Evolutionary conservation across 1,140 invertebrate genomes (phyloP), one percentile per base, ranked within the genome.

Genomic region (Hesperophylax magnus): DNA sequence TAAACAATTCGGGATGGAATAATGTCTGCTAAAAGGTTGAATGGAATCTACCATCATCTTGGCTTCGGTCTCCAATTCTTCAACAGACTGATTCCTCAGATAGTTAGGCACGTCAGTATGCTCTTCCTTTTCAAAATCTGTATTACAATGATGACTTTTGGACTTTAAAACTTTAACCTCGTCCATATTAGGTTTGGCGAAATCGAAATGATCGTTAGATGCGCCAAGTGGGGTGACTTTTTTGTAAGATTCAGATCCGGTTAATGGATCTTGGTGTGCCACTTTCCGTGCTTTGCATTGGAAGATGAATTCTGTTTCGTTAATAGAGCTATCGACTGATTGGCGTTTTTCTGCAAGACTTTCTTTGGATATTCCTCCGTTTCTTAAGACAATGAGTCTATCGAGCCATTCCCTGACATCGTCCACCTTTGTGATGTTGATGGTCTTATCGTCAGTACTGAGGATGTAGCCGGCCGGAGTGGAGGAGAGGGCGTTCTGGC

Each of bases 321-420:
- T 67, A 11, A 84, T 61, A 1, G 61, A 61, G 72, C 79, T 76
- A 24, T 84, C 82, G 11, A 77, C 77, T 3, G 83, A 84, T 22
- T 84, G 83, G 11, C 83, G 56, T 60, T 84, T 84, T 61, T 84
- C 83, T 5, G 78, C 83, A 0, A 58, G 15, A 20, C n/a, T 67
- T 39, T 81, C 83, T 27, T 84, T 84, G 1, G 83, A 60, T 8
- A 74, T 39, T 18, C 69, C 76, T 11, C 72, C 56, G 22, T 86
- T 84, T 67, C 87, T 87, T 2, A 88, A 82, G 0, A 87, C 84
- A 7, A 86, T 85, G 0, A 87, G 86, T 8, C 86, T 86, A n/a
- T 89, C 89, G 53, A 90, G 84, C 88, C 88, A 90, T 75, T 88
- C 84, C 2, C 86, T 86, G 22, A 90, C 88, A 80, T 90, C 88